A percentile compares a stretch with the other conserved stretches of the same genome.
These are phyloP conservation scores for Malurus elegans DNA, from an alignment of 2,113 vertebrate genomes.

Conservation along the genomic window DNA sequence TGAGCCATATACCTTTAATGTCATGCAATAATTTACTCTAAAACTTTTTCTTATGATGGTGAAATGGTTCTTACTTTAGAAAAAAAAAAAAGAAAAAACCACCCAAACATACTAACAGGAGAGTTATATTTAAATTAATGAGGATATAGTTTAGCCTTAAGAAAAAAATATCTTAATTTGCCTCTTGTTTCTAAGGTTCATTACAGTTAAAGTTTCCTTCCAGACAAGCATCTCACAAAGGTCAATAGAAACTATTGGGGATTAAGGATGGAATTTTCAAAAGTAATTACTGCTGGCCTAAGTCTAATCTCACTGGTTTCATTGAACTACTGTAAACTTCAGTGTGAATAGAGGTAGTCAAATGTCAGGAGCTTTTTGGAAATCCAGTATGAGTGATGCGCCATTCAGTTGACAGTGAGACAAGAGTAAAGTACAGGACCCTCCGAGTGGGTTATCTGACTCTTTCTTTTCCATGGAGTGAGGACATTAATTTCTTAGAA, in stretches of 20 bases:
- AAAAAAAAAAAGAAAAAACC: not conserved
- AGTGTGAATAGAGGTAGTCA: not conserved
- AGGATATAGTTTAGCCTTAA: not conserved
- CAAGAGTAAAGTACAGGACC: not conserved
- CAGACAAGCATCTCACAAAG: not conserved
- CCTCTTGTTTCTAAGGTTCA: not conserved
- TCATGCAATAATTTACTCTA: not conserved
- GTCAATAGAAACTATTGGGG: not conserved
- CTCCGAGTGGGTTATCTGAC: not conserved
- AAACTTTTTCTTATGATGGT: not conserved
- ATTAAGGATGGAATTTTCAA: slow-evolving; percentile 11
- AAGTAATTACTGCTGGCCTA: not conserved
- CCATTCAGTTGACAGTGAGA: not conserved
- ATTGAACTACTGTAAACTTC: not conserved
- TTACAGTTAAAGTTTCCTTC: not conserved
- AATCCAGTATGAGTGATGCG: not conserved
- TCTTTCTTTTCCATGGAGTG: not conserved
- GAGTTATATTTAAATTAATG: not conserved
- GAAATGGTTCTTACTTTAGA: not conserved
- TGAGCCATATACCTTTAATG: not conserved
- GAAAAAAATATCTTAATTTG: not conserved
- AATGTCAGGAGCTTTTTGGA: not conserved
- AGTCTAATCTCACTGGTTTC: not conserved
- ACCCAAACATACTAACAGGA: not conserved
- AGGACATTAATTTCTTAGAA: not conserved